Evolutionary conservation across 2,888 invertebrate species (phyloP).

Genomic region (Rhagonycha fulva): DNA sequence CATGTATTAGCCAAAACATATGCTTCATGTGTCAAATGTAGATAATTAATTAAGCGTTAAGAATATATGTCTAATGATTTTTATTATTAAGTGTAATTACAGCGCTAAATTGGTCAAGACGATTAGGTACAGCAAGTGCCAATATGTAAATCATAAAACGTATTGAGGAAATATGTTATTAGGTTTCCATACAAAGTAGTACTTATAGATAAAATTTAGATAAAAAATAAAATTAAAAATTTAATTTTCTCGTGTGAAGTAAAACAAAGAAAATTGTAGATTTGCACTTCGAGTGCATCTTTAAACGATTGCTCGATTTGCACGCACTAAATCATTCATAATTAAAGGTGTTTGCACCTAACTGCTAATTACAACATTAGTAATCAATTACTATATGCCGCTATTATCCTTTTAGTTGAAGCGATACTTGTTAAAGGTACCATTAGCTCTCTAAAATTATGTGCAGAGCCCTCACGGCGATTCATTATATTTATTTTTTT

Average conservation of each 20-base stretch:
- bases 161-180: neutral
- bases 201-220: too few species aligned
- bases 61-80: neutral
- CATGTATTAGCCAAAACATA: conserved; percentile 10
- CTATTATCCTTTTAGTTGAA: conserved; percentile 24
- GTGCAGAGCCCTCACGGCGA: conserved; percentile 9
- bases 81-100: neutral
- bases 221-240: neutral
- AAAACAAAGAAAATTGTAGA: neutral
- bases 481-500: conserved; percentile 11
- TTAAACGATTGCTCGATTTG: conserved; percentile 1
- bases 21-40: conserved; percentile 10
- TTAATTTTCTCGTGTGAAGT: neutral
- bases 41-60: neutral
- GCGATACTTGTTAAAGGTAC: conserved; percentile 22
- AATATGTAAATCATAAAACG: neutral
- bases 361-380: conserved; percentile 29
- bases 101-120: neutral
- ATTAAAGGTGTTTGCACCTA: conserved; percentile 29
- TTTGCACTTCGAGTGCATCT: neutral
- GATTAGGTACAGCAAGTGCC: neutral
- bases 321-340: conserved; percentile 28
- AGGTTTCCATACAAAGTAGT: too few species aligned
- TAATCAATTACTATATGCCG: conserved; percentile 28
- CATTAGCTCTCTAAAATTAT: conserved; percentile 18